Evolutionary conservation across 2,113 vertebrate species (phyloP).

Genomic region (Danio rerio): DNA sequence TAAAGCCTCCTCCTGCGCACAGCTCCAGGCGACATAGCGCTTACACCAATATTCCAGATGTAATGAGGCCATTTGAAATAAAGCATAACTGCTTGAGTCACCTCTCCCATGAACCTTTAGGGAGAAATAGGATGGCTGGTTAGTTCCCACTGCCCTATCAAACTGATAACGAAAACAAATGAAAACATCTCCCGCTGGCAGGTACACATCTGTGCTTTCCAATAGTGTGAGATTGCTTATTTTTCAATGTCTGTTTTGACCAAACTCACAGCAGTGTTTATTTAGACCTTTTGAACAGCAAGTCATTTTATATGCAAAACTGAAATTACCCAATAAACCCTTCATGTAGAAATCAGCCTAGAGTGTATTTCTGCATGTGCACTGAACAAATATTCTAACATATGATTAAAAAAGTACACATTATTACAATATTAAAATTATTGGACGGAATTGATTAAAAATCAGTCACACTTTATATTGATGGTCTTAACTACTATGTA

Average conservation of each 20-base stretch:
- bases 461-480: too few relatives aligned
- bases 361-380: not conserved
- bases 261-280: not conserved
- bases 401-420: not conserved
- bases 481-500: too few relatives aligned
- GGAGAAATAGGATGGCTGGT: conserved; percentile 38
- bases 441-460: too few relatives aligned
- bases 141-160: conserved; percentile 43
- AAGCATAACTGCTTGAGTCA: conserved; percentile 36
- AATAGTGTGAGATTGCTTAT: conserved; percentile 33
- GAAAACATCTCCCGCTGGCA: conserved; percentile 48
- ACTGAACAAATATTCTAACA: not conserved
- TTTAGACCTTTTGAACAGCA: not conserved
- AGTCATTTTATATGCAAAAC: not conserved
- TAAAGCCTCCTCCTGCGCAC: conserved; percentile 58
- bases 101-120: conserved; percentile 59
- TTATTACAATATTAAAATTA: too few relatives aligned
- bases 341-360: not conserved
- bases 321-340: not conserved
- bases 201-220: conserved; percentile 54
- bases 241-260: not conserved
- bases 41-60: conserved; percentile 35
- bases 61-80: conserved; percentile 37
- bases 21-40: conserved; percentile 43
- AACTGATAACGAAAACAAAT: conserved; percentile 55